Conservation (phyloP, 2,888 invertebrate genomes). For the Kryphioiulus occultus region DNA sequence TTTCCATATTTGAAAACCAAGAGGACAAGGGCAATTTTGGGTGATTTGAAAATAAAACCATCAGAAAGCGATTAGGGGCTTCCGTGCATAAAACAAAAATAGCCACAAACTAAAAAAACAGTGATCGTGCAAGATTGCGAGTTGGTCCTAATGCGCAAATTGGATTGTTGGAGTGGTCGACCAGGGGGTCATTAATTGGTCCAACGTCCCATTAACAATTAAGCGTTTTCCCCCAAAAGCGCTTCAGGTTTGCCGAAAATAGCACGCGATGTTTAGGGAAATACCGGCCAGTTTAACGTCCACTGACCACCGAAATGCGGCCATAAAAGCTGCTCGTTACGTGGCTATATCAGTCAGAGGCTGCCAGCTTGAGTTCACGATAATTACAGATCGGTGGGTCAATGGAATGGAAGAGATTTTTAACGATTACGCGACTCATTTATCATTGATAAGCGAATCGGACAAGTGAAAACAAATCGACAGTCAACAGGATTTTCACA, state of each 20-base stretch:
- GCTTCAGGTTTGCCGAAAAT: neutral
- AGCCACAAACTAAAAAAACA: neutral
- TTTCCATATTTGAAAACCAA: too few relatives aligned
- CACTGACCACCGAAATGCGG: neutral
- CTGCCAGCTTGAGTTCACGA: neutral
- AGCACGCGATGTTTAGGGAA: neutral
- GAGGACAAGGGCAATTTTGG: neutral
- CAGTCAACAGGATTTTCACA: neutral
- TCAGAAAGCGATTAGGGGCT: neutral
- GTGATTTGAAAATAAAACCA: slow-evolving; percentile 4
- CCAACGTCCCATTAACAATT: slow-evolving; percentile 25
- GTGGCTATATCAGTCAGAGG: neutral
- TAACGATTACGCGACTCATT: neutral
- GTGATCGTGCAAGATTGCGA: neutral
- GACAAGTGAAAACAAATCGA: neutral
- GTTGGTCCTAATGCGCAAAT: neutral
- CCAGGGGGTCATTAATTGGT: slow-evolving; percentile 9
- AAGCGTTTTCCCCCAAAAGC: neutral
- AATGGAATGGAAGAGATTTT: slow-evolving; percentile 27
- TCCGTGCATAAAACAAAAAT: neutral
- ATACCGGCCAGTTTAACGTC: neutral
- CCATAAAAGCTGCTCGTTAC: neutral
- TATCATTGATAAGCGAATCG: neutral
- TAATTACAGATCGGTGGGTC: slow-evolving; percentile 27
- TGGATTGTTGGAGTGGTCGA: slow-evolving; percentile 1